Evolutionary conservation across 2,888 invertebrate genomes (phyloP).

Genomic region (Heterodera filipjevi): DNA sequence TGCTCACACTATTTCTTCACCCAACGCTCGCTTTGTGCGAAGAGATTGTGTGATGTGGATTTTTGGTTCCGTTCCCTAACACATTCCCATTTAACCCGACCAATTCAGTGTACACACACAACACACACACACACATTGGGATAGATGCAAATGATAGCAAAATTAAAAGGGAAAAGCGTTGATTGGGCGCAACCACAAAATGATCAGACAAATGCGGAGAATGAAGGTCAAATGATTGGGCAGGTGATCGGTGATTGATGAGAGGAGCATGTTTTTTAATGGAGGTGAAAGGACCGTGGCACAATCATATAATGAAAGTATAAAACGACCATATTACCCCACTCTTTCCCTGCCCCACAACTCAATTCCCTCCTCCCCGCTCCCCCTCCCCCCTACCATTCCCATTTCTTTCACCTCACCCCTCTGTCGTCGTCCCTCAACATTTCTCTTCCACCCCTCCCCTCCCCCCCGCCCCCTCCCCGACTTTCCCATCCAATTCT

Average conservation of each 20-base stretch:
- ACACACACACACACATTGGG: neutral
- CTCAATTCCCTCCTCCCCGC: neutral
- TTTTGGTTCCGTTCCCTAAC: neutral
- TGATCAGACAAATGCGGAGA: neutral
- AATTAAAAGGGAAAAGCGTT: neutral
- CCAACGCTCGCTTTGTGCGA: slow-evolving; percentile 1
- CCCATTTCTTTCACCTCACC: no score
- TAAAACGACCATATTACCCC: neutral
- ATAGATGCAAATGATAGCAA: neutral
- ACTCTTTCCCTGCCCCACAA: neutral
- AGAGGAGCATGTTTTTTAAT: neutral
- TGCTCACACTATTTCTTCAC: neutral
- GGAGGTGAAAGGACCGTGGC: neutral
- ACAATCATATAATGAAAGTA: no score
- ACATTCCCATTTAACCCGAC: neutral
- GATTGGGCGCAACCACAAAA: neutral
- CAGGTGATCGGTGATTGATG: neutral
- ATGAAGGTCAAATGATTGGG: neutral
- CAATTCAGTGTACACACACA: no score
- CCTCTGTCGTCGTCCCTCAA: no score
- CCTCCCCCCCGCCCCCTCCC: neutral
- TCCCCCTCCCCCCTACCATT: no score
- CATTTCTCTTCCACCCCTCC: neutral
- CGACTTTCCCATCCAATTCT: slow-evolving; percentile 7
- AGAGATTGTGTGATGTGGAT: slow-evolving; percentile 9